Conservation (phyloP, 1,140 invertebrate species). For the Chironomus striatipennis region DNA sequence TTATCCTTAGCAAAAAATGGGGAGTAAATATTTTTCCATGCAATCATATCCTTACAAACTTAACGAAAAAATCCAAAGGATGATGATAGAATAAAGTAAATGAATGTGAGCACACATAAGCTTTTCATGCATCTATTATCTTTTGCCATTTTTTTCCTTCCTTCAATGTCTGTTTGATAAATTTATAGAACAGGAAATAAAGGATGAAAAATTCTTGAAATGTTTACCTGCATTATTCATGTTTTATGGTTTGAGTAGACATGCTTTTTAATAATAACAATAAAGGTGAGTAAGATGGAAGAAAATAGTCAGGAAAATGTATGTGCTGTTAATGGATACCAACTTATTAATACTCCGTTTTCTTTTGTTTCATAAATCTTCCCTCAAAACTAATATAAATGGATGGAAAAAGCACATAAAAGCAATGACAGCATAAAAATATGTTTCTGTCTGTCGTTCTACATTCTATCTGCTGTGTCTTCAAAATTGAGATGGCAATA, state of each 20-base stretch:
- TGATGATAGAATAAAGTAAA: too few species aligned
- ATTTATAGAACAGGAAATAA: not conserved
- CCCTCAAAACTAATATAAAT: not conserved
- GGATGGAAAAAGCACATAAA: not conserved
- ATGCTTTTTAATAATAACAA: not conserved
- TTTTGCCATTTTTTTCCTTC: too few species aligned
- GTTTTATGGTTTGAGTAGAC: not conserved
- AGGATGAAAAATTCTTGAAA: not conserved
- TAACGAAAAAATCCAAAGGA: too few species aligned
- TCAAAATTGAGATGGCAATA: not conserved
- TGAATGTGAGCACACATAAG: too few species aligned
- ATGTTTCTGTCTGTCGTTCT: not conserved
- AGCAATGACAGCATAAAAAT: not conserved
- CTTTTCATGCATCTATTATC: too few species aligned
- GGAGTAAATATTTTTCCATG: too few species aligned
- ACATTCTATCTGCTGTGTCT: not conserved
- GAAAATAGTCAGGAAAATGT: not conserved
- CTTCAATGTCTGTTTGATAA: too few species aligned
- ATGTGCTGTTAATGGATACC: conserved; percentile 12
- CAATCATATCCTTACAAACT: too few species aligned
- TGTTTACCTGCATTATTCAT: conserved; percentile 1
- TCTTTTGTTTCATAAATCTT: not conserved
- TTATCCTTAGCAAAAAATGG: too few species aligned
- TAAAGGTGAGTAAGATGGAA: not conserved
- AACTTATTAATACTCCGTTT: not conserved